Conservation (phyloP, 2,888 invertebrate genomes). For the Tenthredo distinguenda region DNA sequence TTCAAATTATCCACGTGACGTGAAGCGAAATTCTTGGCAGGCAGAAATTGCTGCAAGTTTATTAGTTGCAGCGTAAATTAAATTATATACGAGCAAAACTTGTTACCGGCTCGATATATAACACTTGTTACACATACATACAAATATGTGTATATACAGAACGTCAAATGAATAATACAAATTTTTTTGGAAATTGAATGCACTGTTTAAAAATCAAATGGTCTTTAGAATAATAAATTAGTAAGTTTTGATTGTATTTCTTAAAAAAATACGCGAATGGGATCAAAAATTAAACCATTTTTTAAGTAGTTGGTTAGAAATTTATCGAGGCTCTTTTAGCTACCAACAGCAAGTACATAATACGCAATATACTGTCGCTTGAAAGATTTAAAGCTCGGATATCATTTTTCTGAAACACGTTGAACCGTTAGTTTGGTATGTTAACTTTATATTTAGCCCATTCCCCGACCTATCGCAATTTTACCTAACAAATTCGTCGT, state of each 20-base stretch:
- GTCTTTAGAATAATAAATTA: too few relatives aligned
- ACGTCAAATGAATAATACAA: not conserved
- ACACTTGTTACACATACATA: not conserved
- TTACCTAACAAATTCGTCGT: not conserved
- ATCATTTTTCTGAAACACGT: not conserved
- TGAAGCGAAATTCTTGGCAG: slow-evolving; percentile 3
- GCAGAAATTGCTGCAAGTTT: slow-evolving; percentile 18
- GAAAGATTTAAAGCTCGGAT: slow-evolving; percentile 7
- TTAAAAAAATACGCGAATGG: too few relatives aligned
- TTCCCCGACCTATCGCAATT: slow-evolving; percentile 1
- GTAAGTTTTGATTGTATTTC: too few relatives aligned
- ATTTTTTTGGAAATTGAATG: not conserved
- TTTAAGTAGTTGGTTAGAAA: not conserved
- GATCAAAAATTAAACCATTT: not conserved
- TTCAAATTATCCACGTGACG: slow-evolving; percentile 24
- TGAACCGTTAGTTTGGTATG: not conserved
- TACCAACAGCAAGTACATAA: not conserved
- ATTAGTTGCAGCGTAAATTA: slow-evolving; percentile 9
- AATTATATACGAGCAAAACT: not conserved
- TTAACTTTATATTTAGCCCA: slow-evolving; percentile 8
- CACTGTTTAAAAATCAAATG: not conserved
- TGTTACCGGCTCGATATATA: not conserved
- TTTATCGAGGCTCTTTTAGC: not conserved
- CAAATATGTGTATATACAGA: not conserved
- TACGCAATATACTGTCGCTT: not conserved